These are phyloP conservation scores for Tolypeutes matacus DNA, from an alignment of 2,797 vertebrate genomes.

Conservation along the genomic window DNA sequence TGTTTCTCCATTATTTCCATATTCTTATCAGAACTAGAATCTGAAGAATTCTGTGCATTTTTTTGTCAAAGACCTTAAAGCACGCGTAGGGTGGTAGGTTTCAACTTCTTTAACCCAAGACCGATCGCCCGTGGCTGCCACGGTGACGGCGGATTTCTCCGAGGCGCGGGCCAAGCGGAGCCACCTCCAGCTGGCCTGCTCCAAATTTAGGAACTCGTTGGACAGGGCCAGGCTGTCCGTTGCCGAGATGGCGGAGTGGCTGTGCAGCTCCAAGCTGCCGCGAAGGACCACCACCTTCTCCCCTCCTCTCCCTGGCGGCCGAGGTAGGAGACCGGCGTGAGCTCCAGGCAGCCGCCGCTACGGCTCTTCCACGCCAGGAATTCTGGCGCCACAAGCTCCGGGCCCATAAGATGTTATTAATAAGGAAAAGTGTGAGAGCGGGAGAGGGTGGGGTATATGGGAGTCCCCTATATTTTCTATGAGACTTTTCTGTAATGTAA, in stretches of 20 bases:
- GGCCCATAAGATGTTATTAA: background rate
- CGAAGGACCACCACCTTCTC: conserved; percentile 93
- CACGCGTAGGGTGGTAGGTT: conserved; percentile 81
- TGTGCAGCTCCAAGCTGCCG: conserved; percentile 81
- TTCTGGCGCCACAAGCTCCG: conserved; percentile 94
- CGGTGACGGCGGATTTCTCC: background rate
- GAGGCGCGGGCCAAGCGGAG: conserved; percentile 71
- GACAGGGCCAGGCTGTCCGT: conserved; percentile 90
- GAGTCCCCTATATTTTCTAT: too few species aligned
- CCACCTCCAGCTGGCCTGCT: conserved; percentile 83
- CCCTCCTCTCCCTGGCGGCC: accelerated
- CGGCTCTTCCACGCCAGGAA: conserved; percentile 84
- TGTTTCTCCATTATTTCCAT: conserved; percentile 87
- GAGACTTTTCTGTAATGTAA: too few species aligned
- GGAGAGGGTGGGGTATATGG: too few species aligned
- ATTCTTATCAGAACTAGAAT: conserved; percentile 89
- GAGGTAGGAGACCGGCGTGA: accelerated
- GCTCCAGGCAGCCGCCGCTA: accelerated
- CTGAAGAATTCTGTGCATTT: conserved; percentile 88
- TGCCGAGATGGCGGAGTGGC: background rate
- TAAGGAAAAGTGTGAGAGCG: too few species aligned
- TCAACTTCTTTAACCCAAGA: conserved; percentile 86
- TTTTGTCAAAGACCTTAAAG: conserved; percentile 88
- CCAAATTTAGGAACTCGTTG: conserved; percentile 92
- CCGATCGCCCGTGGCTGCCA: conserved; percentile 36